These are phyloP conservation scores for Canis aureus DNA, from an alignment of 2,113 vertebrate species.

Conservation along the genomic window DNA sequence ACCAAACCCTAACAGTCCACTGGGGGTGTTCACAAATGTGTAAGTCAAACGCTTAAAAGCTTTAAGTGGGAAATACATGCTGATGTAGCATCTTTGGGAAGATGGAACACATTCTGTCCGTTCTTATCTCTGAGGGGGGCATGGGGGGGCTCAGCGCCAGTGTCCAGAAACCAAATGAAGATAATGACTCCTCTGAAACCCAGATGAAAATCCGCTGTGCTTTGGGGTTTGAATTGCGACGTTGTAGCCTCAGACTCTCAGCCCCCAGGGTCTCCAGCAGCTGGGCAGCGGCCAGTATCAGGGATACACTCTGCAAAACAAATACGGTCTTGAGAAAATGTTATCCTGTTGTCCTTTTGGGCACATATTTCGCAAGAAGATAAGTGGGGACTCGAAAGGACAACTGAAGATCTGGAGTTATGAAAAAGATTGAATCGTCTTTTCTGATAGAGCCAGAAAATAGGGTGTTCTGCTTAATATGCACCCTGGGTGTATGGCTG, in stretches of 20 bases:
- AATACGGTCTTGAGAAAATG: conserved; percentile 63
- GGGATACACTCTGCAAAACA: conserved; percentile 61
- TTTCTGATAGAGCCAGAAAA: not conserved
- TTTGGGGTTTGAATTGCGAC: conserved; percentile 44
- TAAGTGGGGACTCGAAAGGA: conserved; percentile 41
- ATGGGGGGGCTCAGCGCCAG: not conserved
- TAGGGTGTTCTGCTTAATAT: not conserved
- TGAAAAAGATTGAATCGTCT: not conserved
- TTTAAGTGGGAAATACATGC: conserved; percentile 76
- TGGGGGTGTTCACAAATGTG: conserved; percentile 73
- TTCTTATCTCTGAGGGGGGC: not conserved
- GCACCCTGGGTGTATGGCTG: not conserved
- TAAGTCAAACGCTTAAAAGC: conserved; percentile 78
- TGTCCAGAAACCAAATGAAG: conserved; percentile 44
- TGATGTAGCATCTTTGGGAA: conserved; percentile 72
- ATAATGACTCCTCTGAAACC: conserved; percentile 15
- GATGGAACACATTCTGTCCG: conserved; percentile 53
- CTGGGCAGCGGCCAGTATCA: conserved; percentile 50
- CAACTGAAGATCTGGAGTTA: conserved; percentile 28
- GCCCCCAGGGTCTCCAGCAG: conserved; percentile 42
- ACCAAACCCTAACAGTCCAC: conserved; percentile 70
- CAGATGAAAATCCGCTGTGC: conserved; percentile 62
- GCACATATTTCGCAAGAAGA: conserved; percentile 67
- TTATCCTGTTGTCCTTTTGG: conserved; percentile 38
- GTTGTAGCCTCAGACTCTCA: not conserved